Percentiles rank a stretch among this genome's conserved stretches.
phyloP scores from a whole-genome alignment of 35 echinoderm and acorn worm species.

The Antedon bifida region DNA sequence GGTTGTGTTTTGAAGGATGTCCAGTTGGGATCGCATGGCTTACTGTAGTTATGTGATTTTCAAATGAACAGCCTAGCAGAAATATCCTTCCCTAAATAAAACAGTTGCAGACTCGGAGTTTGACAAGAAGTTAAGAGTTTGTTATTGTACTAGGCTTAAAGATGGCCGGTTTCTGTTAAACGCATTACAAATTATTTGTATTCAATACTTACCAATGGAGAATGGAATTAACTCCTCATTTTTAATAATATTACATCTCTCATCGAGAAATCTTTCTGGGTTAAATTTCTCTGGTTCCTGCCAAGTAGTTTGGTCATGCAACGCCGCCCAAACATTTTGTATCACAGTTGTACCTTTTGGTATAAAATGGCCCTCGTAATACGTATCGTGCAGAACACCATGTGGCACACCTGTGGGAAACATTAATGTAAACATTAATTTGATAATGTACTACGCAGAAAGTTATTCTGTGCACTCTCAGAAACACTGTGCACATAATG shows the following conservation, averaged over 20 bases:
- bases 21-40: no score
- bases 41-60: no score
- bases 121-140: no score
- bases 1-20: no score
- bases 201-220: constrained; percentile 26
- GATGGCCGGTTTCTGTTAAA: not conserved
- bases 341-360: constrained; percentile 28
- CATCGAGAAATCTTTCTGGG: constrained; percentile 49
- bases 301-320: constrained; percentile 25
- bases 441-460: no score
- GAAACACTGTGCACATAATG: no score
- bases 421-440: no score
- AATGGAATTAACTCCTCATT: constrained; percentile 33
- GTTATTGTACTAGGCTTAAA: not conserved
- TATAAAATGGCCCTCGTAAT: constrained; percentile 24
- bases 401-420: constrained; percentile 17
- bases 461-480: no score
- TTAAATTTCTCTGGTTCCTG: constrained; percentile 24
- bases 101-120: no score
- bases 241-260: constrained; percentile 7
- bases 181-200: not conserved
- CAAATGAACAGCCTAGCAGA: no score
- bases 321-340: constrained; percentile 17
- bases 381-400: constrained; percentile 3
- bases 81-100: no score